Base-by-base conservation (phyloP, 2,888 invertebrate genomes). In the Barypeithes pellucidus region DNA sequence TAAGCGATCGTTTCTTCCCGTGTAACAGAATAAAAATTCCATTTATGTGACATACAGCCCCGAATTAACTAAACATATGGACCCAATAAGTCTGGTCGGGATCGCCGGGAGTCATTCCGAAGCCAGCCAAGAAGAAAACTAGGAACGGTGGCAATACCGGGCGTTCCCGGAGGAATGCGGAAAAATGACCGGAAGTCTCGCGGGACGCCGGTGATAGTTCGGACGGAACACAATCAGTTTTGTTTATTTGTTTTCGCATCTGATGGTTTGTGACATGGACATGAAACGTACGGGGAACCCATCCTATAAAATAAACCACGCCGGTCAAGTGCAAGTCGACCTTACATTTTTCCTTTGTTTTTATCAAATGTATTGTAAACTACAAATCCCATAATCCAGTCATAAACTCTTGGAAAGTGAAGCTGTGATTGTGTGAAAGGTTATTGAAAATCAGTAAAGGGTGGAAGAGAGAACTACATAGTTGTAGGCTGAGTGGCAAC, bases 81-180 rank as follows among this genome's bases (percentile, higher is more conserved):
- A 66, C 54, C 70, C 74, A 74, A 74, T 74, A 74, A 74, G 73
- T 73, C 67, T 60, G 12, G n/a, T 52, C 54, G 52, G 60, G 50
- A 59, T 61, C 39, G 39, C 74, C 67, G 39, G 62, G 33, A 62
- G 50, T 67, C 67, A 39, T 66, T 54, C 60, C 54, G 47, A 24
- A 74, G 70, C 67, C 74, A 74, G 70, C 74, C 74, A 74, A 74
- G 74, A 74, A 74, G 74, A 74, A 74, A 74, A 74, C 70, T 74
- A 74, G 74, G 67, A 74, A 70, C 66, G 29, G 50, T 50, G 73
- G 70, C 72, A 72, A 72, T 72, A 72, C 8, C 59, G 62, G 72
- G 67, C 61, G 57, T 43, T 67, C 72, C 72, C 67, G 41, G 16
- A 67, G 72, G 72, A 72, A 72, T 72, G 73, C 57, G 63, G 74